Base-by-base conservation (phyloP, 2,888 invertebrate genomes). In the Agrenia bidenticulata region DNA sequence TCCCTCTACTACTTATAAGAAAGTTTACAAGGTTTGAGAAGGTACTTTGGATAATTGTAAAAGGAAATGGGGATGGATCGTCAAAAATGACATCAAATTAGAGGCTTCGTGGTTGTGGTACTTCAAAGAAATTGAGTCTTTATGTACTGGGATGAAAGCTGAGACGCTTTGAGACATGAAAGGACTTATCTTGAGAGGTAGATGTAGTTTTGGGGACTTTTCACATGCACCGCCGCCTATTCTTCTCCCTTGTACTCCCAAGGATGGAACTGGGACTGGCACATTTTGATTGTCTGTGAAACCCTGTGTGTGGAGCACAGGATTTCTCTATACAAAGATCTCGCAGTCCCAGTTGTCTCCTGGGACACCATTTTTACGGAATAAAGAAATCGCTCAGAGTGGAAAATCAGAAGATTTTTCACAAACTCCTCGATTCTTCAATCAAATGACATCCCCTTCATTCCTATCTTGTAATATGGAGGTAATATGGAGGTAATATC, bases 61-160 rank as follows among this genome's bases (percentile, higher is more conserved):
- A 54, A 54, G 37, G 54, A 32, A 54, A 54, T 54, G 27, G 19
- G 51, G 24, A 51, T 51, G 51, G 21, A 51, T 54, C 37, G 54
- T 54, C 54, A 54, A 27, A 54, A 54, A 54, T 54, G 54, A 54
- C 32, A 54, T 54, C 37, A 32, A 54, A 54, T 54, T 54, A 54
- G 17, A 7, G n/a, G 17, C 4, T 19, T 45, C 45, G 17, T 45
- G n/a, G n/a, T 45, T 45, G 17, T 17, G 19, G 45, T 45, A 54
- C 54, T 54, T 54, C 54, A 54, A 54, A 54, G 54, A 54, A 32
- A 54, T 54, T 17, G 27, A 32, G 32, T 13, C 32, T 13, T 54
- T 54, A 51, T 15, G 23, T 23, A 19, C 13, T 11, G 24, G 24
- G 51, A 51, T 15, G 24, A 54, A 26, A 9, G 54, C 7, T 54